Evolutionary conservation across 2,797 vertebrate genomes (phyloP).

Genomic region (Myotis vivesi): DNA sequence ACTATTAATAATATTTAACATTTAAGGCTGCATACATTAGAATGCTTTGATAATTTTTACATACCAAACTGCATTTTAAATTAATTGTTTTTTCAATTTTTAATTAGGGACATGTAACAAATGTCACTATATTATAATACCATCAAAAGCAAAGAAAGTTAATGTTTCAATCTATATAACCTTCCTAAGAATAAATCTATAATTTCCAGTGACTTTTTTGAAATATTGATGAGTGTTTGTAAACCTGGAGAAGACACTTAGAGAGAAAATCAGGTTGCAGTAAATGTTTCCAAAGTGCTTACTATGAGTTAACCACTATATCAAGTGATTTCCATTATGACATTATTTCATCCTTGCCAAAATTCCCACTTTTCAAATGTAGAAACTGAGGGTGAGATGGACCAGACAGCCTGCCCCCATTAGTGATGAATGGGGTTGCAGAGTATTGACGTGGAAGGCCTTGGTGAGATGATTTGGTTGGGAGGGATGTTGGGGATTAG

Average conservation of each 20-base stretch:
- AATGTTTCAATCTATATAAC: not conserved
- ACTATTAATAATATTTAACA: constrained; percentile 31
- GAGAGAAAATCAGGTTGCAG: not conserved
- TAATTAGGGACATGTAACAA: constrained; percentile 3
- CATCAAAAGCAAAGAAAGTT: constrained; percentile 33
- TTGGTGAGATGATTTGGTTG: not conserved
- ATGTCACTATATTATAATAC: constrained; percentile 2
- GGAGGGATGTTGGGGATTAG: not conserved
- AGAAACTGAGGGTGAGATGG: not conserved
- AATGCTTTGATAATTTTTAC: constrained; percentile 31
- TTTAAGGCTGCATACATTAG: constrained; percentile 19
- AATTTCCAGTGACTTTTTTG: not conserved
- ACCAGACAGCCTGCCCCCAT: not conserved
- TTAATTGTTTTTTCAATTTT: not conserved
- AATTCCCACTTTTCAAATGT: not conserved
- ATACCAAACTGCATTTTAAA: constrained; percentile 13
- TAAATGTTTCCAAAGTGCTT: not conserved
- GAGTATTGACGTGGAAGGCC: not conserved
- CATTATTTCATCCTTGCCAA: not conserved
- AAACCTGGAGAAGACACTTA: not conserved
- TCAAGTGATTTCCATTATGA: not conserved
- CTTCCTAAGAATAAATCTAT: constrained; percentile 22
- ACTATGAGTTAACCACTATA: not conserved
- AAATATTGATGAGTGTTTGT: not conserved
- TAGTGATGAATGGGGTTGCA: not conserved